phyloP scores from a whole-genome alignment of 1,140 invertebrate genomes.

The Calliphora vicina region DNA sequence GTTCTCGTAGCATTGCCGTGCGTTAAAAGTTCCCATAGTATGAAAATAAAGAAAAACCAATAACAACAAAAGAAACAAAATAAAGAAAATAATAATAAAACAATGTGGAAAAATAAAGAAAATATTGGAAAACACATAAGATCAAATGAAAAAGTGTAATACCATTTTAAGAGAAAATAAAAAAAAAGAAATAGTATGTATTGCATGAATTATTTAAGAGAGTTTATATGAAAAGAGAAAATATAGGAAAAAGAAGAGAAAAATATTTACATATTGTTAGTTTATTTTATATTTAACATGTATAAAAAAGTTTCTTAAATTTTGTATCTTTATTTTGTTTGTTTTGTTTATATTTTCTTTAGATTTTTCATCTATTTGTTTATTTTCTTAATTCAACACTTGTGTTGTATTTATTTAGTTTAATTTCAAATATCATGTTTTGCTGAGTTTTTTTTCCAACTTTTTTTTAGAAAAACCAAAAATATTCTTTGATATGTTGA shows the following conservation, averaged over 20 bases:
- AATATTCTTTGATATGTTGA: conserved; percentile 36
- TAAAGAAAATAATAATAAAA: conserved; percentile 46
- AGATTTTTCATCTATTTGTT: conserved; percentile 14
- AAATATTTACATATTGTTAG: neutral
- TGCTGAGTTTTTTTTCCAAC: conserved; percentile 36
- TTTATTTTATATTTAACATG: neutral
- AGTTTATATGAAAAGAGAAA: conserved; percentile 36
- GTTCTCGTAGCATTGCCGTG: conserved; percentile 62
- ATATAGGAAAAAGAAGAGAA: conserved; percentile 9
- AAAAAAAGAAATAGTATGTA: neutral
- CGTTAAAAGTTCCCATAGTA: conserved; percentile 56
- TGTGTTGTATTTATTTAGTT: conserved; percentile 42
- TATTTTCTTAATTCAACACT: conserved; percentile 36
- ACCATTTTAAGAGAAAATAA: neutral
- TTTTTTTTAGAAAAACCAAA: conserved; percentile 38
- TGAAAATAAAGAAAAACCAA: conserved; percentile 53
- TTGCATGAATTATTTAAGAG: neutral
- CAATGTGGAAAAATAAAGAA: conserved; percentile 39
- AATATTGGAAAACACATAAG: conserved; percentile 36
- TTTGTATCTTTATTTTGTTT: conserved; percentile 39
- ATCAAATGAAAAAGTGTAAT: conserved; percentile 18
- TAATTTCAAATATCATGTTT: conserved; percentile 50
- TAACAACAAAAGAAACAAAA: conserved; percentile 49
- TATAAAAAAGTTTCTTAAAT: neutral
- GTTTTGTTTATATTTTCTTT: conserved; percentile 16